A percentile compares a stretch with the other conserved stretches of the same genome.
These are phyloP conservation scores for Leptinotarsa rubiginosa DNA, from an alignment of 2,888 invertebrate species.

Conservation along the genomic window DNA sequence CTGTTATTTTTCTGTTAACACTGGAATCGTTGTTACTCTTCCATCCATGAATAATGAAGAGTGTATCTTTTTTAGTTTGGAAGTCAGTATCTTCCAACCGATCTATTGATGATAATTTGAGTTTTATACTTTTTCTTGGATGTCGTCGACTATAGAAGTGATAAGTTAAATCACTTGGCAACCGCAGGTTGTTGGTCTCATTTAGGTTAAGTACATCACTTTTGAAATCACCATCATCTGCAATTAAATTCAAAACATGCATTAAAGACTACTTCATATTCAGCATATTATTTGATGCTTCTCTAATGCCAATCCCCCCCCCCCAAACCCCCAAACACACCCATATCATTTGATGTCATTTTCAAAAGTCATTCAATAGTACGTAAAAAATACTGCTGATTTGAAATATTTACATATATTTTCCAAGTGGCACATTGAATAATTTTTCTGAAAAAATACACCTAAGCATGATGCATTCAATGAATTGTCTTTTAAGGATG, in stretches of 20 bases:
- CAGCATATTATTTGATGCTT: too few species aligned
- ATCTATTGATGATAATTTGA: slow-evolving; percentile 35
- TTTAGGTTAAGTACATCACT: neutral
- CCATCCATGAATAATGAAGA: slow-evolving; percentile 61
- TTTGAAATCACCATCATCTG: neutral
- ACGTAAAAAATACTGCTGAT: too few species aligned
- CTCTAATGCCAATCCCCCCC: too few species aligned
- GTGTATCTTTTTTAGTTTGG: slow-evolving; percentile 47
- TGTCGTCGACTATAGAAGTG: slow-evolving; percentile 53
- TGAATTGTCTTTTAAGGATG: too few species aligned
- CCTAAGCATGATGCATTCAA: too few species aligned
- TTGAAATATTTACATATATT: too few species aligned
- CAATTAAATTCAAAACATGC: neutral
- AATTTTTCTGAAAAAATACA: too few species aligned
- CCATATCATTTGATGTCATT: too few species aligned
- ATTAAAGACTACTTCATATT: too few species aligned
- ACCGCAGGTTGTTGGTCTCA: neutral
- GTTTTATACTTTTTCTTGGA: slow-evolving; percentile 32
- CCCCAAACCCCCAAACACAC: too few species aligned
- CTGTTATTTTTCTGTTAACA: slow-evolving; percentile 51
- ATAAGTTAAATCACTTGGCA: slow-evolving; percentile 50
- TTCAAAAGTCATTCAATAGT: too few species aligned
- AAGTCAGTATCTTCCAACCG: slow-evolving; percentile 44
- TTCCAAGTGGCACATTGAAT: too few species aligned
- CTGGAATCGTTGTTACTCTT: slow-evolving; percentile 50